A percentile compares a stretch with the other conserved stretches of the same genome.
These are phyloP conservation scores for Conus ventricosus DNA, from an alignment of 1,140 invertebrate genomes.

Conservation along the genomic window DNA sequence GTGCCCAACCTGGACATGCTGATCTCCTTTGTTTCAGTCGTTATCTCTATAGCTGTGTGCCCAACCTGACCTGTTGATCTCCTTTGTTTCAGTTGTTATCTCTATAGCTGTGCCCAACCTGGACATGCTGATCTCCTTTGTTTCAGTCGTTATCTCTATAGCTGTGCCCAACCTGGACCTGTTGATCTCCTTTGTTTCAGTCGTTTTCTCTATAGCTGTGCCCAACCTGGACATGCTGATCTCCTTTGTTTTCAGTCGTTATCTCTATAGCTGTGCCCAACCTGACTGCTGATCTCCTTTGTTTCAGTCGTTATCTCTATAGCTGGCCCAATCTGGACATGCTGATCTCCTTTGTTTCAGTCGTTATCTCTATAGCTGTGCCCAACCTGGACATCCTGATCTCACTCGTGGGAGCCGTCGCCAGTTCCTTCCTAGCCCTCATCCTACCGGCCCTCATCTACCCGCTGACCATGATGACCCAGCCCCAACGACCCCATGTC, in stretches of 20 bases:
- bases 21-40: conserved; percentile 67
- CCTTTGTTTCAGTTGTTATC: conserved; percentile 62
- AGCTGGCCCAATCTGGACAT: too few relatives aligned
- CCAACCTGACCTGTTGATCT: conserved; percentile 91
- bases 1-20: too few relatives aligned
- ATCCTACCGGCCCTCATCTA: conserved; percentile 94
- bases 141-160: too few relatives aligned
- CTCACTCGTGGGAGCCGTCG: conserved; percentile 91
- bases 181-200: too few relatives aligned
- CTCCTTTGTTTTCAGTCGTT: conserved; percentile 61
- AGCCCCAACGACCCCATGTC: conserved; percentile 37
- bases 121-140: too few relatives aligned
- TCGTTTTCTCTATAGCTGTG: too few relatives aligned
- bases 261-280: too few relatives aligned
- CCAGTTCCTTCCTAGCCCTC: conserved; percentile 90
- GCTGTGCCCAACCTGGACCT: too few relatives aligned
- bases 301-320: too few relatives aligned
- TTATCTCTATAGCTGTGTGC: conserved; percentile 81
- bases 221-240: too few relatives aligned
- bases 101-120: too few relatives aligned
- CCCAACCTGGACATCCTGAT: conserved; percentile 92
- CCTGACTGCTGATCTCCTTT: conserved; percentile 79
- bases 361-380: conserved; percentile 80
- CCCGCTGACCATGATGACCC: conserved; percentile 79
- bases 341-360: conserved; percentile 37